Evolutionary conservation across 1,140 invertebrate genomes (phyloP).

Genomic region (Megalopta genalis): DNA sequence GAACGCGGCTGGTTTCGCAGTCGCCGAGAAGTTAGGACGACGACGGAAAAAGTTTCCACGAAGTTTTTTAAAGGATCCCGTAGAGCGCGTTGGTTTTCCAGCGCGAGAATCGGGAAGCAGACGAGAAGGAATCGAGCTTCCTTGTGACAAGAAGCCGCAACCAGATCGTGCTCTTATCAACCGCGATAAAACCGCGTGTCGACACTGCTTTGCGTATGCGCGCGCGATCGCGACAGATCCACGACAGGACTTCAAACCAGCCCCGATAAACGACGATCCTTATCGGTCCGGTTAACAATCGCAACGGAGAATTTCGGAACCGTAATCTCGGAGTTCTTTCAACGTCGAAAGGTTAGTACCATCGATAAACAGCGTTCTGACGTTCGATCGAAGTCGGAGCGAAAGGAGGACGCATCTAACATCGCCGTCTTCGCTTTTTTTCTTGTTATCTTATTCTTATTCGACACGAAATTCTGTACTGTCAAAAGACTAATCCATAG

Average conservation of each 20-base stretch:
- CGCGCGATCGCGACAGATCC: not conserved
- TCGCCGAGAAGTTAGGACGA: too few species aligned
- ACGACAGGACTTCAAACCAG: not conserved
- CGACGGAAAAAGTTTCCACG: too few species aligned
- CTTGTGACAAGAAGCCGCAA: slow-evolving; percentile 6
- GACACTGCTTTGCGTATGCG: slow-evolving; percentile 15
- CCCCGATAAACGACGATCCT: not conserved
- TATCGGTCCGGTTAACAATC: not conserved
- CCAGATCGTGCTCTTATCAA: slow-evolving; percentile 43
- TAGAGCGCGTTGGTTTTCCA: not conserved
- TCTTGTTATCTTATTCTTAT: too few species aligned
- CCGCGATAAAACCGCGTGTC: slow-evolving; percentile 18
- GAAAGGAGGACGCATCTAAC: not conserved
- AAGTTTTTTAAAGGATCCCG: too few species aligned
- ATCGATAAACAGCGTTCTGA: not conserved
- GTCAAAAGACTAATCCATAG: too few species aligned
- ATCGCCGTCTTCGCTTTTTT: too few species aligned
- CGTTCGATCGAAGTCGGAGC: not conserved
- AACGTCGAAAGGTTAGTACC: slow-evolving; percentile 48
- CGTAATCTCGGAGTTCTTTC: slow-evolving; percentile 38
- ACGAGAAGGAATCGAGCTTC: not conserved
- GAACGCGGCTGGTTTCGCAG: too few species aligned
- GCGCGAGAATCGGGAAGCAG: not conserved
- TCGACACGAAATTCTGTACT: too few species aligned
- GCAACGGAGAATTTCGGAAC: not conserved